phyloP scores from a whole-genome alignment of 2,113 vertebrate species.

The Hippolais icterina region DNA sequence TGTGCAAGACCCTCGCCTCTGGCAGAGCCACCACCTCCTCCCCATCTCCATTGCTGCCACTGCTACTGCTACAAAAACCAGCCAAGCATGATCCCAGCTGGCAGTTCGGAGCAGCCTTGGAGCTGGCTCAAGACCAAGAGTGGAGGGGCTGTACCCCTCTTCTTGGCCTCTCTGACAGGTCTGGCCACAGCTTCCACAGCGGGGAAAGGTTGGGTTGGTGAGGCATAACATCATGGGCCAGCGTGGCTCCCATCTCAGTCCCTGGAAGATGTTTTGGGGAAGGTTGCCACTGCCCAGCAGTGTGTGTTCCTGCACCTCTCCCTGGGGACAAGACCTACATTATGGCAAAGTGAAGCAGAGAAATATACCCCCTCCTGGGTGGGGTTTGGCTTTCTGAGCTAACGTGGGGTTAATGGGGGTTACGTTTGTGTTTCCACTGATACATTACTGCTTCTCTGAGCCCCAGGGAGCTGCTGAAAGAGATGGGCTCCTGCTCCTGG shows the following conservation, averaged over 20 bases:
- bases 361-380: background rate
- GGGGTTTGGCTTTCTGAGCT: background rate
- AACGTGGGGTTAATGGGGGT: background rate
- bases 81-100: rapidly evolving
- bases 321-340: background rate
- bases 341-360: background rate
- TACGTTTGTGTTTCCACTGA: background rate
- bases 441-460: background rate
- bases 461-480: background rate
- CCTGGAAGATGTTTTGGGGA: background rate
- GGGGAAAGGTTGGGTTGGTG: background rate
- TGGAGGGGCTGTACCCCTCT: background rate
- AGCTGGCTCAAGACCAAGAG: background rate
- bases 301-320: background rate
- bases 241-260: background rate
- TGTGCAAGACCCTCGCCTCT: background rate
- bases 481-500: rapidly evolving
- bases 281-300: background rate
- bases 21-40: background rate
- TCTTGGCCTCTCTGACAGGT: background rate
- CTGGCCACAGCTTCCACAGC: background rate
- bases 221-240: rapidly evolving
- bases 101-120: rapidly evolving
- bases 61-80: background rate
- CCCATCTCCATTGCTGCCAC: background rate